Percentiles rank a stretch among this genome's conserved stretches.
These are phyloP conservation scores for Scrobipalpa costella DNA, from an alignment of 2,888 invertebrate genomes.

Conservation along the genomic window DNA sequence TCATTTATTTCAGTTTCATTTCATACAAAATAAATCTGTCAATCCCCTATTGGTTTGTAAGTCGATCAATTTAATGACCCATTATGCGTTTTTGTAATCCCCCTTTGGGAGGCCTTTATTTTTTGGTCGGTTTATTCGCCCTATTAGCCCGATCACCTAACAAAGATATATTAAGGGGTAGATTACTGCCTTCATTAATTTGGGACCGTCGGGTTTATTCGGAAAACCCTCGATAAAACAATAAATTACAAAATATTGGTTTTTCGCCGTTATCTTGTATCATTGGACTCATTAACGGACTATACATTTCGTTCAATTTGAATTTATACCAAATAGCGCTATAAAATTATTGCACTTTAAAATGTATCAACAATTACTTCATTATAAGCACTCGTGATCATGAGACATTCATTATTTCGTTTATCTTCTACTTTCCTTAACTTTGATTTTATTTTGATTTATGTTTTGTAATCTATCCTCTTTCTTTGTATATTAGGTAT, in stretches of 20 bases:
- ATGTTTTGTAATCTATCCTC: too few species aligned
- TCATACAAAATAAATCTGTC: conserved; percentile 19
- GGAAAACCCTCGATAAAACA: background rate
- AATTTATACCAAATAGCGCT: background rate
- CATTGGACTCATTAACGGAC: background rate
- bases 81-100: conserved; percentile 22
- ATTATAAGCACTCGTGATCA: too few species aligned
- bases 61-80: conserved; percentile 25
- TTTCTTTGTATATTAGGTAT: too few species aligned
- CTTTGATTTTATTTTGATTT: too few species aligned
- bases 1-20: conserved; percentile 22
- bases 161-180: conserved; percentile 30
- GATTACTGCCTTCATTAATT: conserved; percentile 28
- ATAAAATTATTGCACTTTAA: too few species aligned
- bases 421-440: too few species aligned
- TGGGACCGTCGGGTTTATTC: background rate
- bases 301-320: background rate
- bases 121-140: conserved; percentile 26
- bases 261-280: background rate
- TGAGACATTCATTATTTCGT: too few species aligned
- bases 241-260: conserved; percentile 1
- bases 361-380: too few species aligned
- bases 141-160: conserved; percentile 27
- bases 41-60: conserved; percentile 22
- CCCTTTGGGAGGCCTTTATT: background rate